Evolutionary conservation across 2,797 vertebrate species (phyloP), one percentile per base, ranked within the genome.

Genomic region (Chelon labrosus): DNA sequence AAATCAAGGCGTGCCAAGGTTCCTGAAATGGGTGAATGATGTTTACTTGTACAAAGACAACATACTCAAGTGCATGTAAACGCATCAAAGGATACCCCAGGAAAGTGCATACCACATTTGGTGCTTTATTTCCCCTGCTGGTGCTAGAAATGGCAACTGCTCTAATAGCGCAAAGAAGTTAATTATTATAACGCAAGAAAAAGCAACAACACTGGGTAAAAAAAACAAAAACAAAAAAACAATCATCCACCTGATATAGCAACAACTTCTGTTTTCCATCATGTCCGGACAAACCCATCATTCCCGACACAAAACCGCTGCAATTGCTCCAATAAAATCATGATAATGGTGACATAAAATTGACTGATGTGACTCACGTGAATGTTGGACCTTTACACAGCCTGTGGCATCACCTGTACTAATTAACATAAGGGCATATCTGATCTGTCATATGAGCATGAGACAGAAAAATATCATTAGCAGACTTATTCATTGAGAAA

Each of bases 401-500:
- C 51, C 16, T n/a, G 13, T 49, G n/a, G n/a, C 9, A 27, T 27
- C 37, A 41, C 39, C 20, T 53, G 51, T 53, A 3, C 20, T 51
- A 5, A 22, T 22, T 20, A 51, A 20, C 13, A 51, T 44, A 44
- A 47, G n/a, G 44, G 8, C 14, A 44, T 35, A 20, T 5, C 17
- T 37, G 16, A 19, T 49, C 31, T 56, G 19, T 22, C 42, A 17
- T 20, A 47, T 25, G 27, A 47, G 53, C 16, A 49, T 38, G 10
- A 22, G 10, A 38, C 31, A 13, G 41, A 27, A 19, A 39, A 49
- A 39, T 37, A 55, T 31, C 9, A 55, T 49, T 20, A 39, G 17
- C 47, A 46, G 35, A 20, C 35, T 3, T 42, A 55, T 41, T 14
- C 22, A 46, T 27, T 56, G 54, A 58, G n/a, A 25, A 70, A 64